Evolutionary conservation across 2,888 invertebrate species (phyloP).

Genomic region (Patella pellucida): DNA sequence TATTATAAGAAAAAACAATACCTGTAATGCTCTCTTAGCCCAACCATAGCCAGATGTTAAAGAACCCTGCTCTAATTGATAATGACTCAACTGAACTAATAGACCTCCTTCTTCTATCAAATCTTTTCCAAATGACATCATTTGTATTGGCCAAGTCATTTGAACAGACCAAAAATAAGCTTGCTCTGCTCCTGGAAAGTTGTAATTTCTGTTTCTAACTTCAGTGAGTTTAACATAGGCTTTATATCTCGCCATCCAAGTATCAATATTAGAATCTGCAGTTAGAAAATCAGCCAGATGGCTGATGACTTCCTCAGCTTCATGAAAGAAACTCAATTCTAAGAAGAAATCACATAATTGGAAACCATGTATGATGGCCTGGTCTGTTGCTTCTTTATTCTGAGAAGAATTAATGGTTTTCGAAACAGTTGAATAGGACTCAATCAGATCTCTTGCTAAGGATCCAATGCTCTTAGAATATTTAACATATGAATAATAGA

Average conservation of each 20-base stretch:
- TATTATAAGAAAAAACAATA: slow-evolving; percentile 25
- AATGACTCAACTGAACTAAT: slow-evolving; percentile 51
- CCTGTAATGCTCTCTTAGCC: slow-evolving; percentile 60
- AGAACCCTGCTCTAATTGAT: slow-evolving; percentile 60
- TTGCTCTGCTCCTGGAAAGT: slow-evolving; percentile 50
- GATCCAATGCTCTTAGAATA: slow-evolving; percentile 51
- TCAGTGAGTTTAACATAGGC: slow-evolving; percentile 61
- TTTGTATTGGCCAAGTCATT: slow-evolving; percentile 57
- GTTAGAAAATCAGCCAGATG: slow-evolving; percentile 51
- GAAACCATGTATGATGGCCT: slow-evolving; percentile 56
- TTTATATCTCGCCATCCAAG: slow-evolving; percentile 58
- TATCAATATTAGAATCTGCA: slow-evolving; percentile 52
- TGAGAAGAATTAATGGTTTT: slow-evolving; percentile 46
- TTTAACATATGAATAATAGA: slow-evolving; percentile 60
- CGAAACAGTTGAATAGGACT: slow-evolving; percentile 50
- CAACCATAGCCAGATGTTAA: slow-evolving; percentile 57
- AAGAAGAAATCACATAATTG: slow-evolving; percentile 54
- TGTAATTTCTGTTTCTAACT: slow-evolving; percentile 55
- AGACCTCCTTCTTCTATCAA: slow-evolving; percentile 53
- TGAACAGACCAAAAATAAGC: slow-evolving; percentile 55
- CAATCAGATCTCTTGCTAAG: slow-evolving; percentile 49
- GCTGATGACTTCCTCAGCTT: slow-evolving; percentile 53
- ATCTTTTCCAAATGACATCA: slow-evolving; percentile 66
- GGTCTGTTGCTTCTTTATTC: slow-evolving; percentile 46
- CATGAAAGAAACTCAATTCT: slow-evolving; percentile 50